Evolutionary conservation across 2,888 invertebrate species (phyloP).

Genomic region (Chymomyza procnemis): DNA sequence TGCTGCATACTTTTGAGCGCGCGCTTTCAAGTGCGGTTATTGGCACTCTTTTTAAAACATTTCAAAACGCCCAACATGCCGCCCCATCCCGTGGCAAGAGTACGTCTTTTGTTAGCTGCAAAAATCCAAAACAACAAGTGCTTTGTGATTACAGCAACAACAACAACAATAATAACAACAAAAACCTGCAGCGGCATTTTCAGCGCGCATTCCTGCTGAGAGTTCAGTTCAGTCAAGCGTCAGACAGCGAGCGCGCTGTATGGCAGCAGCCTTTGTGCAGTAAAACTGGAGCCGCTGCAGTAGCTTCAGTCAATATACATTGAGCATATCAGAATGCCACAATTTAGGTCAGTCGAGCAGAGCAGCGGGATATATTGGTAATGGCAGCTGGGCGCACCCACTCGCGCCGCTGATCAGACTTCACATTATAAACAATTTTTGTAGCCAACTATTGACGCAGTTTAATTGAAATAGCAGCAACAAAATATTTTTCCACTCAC

Average conservation of each 20-base stretch:
- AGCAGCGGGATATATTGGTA: not conserved
- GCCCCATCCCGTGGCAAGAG: not conserved
- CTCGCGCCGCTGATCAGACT: slow-evolving; percentile 32
- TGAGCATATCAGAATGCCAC: not conserved
- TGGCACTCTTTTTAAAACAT: slow-evolving; percentile 45
- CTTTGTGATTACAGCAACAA: slow-evolving; percentile 50
- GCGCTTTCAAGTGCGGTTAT: slow-evolving; percentile 58
- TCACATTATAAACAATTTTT: slow-evolving; percentile 51
- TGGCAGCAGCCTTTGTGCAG: not conserved
- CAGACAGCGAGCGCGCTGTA: not conserved
- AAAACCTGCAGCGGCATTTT: not conserved
- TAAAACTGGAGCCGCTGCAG: not conserved
- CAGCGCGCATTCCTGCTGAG: not conserved
- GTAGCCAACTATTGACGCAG: slow-evolving; percentile 41
- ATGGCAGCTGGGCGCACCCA: too few species aligned
- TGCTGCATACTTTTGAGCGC: slow-evolving; percentile 62
- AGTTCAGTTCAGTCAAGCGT: not conserved
- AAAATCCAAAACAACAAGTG: slow-evolving; percentile 56
- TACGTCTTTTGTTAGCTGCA: slow-evolving; percentile 43
- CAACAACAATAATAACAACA: slow-evolving; percentile 7
- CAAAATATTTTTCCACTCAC: slow-evolving; percentile 18
- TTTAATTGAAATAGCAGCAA: slow-evolving; percentile 54
- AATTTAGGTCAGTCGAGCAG: not conserved
- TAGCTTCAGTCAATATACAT: not conserved
- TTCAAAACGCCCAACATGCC: slow-evolving; percentile 10